These are phyloP conservation scores for Macaca nemestrina DNA, from an alignment of 2,113 vertebrate genomes.

Conservation along the genomic window DNA sequence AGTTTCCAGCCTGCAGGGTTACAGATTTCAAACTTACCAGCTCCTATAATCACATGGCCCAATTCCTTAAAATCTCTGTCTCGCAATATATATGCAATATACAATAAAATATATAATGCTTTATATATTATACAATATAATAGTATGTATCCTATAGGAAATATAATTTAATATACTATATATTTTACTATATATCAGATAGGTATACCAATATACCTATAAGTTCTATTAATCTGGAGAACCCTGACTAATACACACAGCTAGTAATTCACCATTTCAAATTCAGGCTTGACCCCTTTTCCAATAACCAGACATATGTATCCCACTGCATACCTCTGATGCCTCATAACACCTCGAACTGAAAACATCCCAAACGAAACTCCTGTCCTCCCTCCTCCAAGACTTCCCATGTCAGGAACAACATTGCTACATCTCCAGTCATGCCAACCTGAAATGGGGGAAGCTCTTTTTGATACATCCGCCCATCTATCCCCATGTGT, in stretches of 20 bases:
- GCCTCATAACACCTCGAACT: not conserved
- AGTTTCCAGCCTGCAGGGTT: not conserved
- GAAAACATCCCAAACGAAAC: not conserved
- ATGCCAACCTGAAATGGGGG: not conserved
- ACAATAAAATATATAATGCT: not conserved
- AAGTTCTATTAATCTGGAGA: not conserved
- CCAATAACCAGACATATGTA: not conserved
- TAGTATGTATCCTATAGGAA: not conserved
- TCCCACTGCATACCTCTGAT: not conserved
- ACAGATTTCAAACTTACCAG: not conserved
- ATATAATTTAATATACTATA: not conserved
- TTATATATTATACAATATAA: not conserved
- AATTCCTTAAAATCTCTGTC: not conserved
- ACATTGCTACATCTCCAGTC: no score
- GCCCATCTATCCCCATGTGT: not conserved
- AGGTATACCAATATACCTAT: not conserved
- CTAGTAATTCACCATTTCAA: not conserved
- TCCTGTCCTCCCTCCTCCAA: not conserved
- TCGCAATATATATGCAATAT: not conserved
- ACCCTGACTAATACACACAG: not conserved
- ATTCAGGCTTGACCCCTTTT: not conserved
- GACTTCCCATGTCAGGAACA: not conserved
- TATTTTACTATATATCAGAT: not conserved
- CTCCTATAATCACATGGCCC: rapidly evolving
- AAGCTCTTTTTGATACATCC: not conserved